A percentile compares a stretch with the other conserved stretches of the same genome.
Conservation (phyloP, 1,140 invertebrate genomes). For the Theocolax elegans region DNA sequence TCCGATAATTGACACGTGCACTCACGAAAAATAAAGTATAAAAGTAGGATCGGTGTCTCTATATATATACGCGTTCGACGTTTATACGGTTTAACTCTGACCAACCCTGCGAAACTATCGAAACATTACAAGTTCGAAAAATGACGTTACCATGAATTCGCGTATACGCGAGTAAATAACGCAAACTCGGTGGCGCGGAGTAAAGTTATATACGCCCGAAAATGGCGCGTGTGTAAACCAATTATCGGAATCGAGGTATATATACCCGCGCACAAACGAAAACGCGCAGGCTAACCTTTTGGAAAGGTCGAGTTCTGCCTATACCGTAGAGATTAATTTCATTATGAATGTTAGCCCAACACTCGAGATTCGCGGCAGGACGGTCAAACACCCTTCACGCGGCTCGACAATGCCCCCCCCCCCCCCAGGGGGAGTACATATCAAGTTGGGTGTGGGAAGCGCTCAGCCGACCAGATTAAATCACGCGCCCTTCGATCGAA, state of each 20-base stretch:
- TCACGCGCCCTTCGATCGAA: conserved; percentile 10
- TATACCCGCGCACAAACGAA: neutral
- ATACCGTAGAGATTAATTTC: conserved; percentile 64
- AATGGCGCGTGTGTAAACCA: conserved; percentile 6
- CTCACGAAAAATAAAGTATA: too few species aligned
- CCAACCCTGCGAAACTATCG: too few species aligned
- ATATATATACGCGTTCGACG: too few species aligned
- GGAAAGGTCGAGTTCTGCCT: neutral
- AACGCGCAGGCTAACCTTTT: neutral
- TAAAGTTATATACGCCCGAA: too few species aligned
- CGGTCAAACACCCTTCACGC: conserved; percentile 63
- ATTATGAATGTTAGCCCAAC: conserved; percentile 68
- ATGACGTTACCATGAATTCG: conserved; percentile 1
- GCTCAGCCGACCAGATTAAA: conserved; percentile 27
- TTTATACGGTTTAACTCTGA: too few species aligned
- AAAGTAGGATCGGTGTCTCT: too few species aligned
- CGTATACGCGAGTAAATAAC: too few species aligned
- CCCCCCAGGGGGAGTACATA: too few species aligned
- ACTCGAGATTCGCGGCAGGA: conserved; percentile 61
- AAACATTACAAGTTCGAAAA: too few species aligned
- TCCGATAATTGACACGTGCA: too few species aligned
- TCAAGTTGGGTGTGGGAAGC: too few species aligned
- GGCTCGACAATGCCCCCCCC: conserved; percentile 1
- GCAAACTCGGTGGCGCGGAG: too few species aligned
- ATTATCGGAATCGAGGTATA: conserved; percentile 19